Base-by-base conservation (phyloP, 2,797 vertebrate species). In the Caiman crocodilus region DNA sequence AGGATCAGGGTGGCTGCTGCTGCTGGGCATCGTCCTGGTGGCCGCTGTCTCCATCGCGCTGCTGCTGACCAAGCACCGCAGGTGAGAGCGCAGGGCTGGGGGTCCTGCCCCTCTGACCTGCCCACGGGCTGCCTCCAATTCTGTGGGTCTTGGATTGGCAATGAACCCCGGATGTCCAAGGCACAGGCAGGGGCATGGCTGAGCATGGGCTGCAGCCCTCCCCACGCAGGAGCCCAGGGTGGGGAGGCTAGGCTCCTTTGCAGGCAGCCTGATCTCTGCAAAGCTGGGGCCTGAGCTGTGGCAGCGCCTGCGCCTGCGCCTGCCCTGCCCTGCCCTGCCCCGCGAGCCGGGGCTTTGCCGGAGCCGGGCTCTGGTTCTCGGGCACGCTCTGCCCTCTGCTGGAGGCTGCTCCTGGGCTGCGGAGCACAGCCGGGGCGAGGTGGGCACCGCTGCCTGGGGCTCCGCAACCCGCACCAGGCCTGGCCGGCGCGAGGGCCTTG, bases 11-110 rank as follows among this genome's bases (percentile, higher is more conserved):
- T 97, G 96, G 95, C 64, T 96, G 28, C 76, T 97, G 65, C 60
- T 93, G 15, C 77, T 94, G 18, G 92, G 84, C 73, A 76, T 21
- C 63, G 28, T 84, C 0, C 6, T 96, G 81, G 85, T 79, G 84
- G 28, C 95, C 7, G 1, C 67, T 71, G 96, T 58, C 80, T 93
- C 92, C 75, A 2, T 96, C 30, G 35, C 83, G 73, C 91, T 90
- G 26, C 89, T 96, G 86, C 83, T 95, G 92, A 90, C 82, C 88
- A 97, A 93, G 75, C 94, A 96, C 21, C 57, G 14, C 79, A 96
- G 96, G 96, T 97, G 95, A 96, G 96, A 90, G 84, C 59, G 17
- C 23, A 23, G 84, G 81, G 65, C 12, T 58, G 42, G 16, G 89
- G 14, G 13, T 76, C 84, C 35, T 58, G n/a, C 15, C 82, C 13